phyloP scores from a whole-genome alignment of 2,113 vertebrate species.

The Gallinago undulata region DNA sequence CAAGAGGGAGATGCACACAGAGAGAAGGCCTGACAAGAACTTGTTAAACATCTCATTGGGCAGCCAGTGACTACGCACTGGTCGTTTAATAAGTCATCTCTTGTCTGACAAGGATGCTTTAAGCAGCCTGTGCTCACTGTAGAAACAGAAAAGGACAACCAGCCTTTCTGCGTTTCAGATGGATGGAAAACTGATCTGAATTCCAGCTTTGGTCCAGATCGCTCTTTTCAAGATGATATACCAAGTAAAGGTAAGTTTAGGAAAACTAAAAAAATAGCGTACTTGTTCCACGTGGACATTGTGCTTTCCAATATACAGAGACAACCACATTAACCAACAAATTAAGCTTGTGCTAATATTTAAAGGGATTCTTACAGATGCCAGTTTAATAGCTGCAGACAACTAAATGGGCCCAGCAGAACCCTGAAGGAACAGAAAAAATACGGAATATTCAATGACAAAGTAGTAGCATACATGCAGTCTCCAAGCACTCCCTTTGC shows the following conservation, averaged over 20 bases:
- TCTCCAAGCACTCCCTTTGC: not conserved
- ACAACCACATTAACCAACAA: not conserved
- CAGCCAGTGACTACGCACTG: not conserved
- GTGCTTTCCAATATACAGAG: not conserved
- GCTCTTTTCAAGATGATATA: not conserved
- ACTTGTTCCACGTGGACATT: not conserved
- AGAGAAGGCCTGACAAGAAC: not conserved
- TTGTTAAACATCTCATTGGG: not conserved
- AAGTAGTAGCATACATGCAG: fast-evolving
- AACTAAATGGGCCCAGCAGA: not conserved
- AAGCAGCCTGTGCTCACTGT: not conserved
- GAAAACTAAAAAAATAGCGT: not conserved
- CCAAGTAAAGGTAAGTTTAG: not conserved
- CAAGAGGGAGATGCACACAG: not conserved
- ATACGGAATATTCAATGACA: not conserved
- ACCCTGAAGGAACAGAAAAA: not conserved
- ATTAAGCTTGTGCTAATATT: not conserved
- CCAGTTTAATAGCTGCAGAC: not conserved
- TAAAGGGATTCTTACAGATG: not conserved
- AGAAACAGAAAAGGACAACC: not conserved
- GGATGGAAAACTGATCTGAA: not conserved
- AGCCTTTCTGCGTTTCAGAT: not conserved
- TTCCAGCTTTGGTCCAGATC: not conserved
- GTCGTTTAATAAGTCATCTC: not conserved
- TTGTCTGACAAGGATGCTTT: not conserved